A percentile compares a stretch with the other conserved stretches of the same genome.
Conservation (phyloP, 2,888 invertebrate genomes). For the Trisateles emortualis region DNA sequence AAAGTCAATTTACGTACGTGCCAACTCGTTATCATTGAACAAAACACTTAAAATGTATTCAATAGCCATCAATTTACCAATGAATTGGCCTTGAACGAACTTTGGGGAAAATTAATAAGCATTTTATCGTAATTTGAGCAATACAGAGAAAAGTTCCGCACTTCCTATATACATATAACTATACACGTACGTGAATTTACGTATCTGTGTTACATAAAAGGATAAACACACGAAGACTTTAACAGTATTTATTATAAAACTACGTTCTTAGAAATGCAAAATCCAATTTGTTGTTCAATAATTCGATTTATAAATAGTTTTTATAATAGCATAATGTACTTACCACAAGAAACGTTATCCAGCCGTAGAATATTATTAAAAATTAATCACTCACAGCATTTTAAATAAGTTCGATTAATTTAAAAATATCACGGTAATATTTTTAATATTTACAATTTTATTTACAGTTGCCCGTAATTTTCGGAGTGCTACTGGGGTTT, state of each 20-base stretch:
- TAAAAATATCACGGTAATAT: slow-evolving; percentile 35
- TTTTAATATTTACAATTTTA: slow-evolving; percentile 66
- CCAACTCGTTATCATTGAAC: slow-evolving; percentile 12
- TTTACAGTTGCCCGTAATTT: slow-evolving; percentile 70
- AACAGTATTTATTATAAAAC: slow-evolving; percentile 21
- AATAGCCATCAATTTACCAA: slow-evolving; percentile 2
- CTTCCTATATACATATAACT: slow-evolving; percentile 30
- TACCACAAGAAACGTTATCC: slow-evolving; percentile 24
- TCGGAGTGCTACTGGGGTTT: slow-evolving; percentile 64
- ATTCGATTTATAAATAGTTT: slow-evolving; percentile 55
- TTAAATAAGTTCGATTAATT: slow-evolving; percentile 12
- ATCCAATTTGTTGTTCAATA: slow-evolving; percentile 57
- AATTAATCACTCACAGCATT: slow-evolving; percentile 52
- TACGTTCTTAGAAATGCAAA: slow-evolving; percentile 30
- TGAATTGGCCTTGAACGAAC: background rate
- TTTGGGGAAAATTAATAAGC: slow-evolving; percentile 4
- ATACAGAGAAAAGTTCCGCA: slow-evolving; percentile 17
- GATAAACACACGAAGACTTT: background rate
- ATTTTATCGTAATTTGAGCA: slow-evolving; percentile 17
- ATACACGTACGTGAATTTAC: slow-evolving; percentile 19
- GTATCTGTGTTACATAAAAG: slow-evolving; percentile 38
- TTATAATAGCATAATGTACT: slow-evolving; percentile 41
- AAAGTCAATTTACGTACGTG: slow-evolving; percentile 17
- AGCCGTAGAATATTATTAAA: slow-evolving; percentile 14
- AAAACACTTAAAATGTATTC: slow-evolving; percentile 12